Percentiles rank a stretch among this genome's conserved stretches.
phyloP scores from a whole-genome alignment of 2,888 invertebrate species.

The Eupeodes latifasciatus region DNA sequence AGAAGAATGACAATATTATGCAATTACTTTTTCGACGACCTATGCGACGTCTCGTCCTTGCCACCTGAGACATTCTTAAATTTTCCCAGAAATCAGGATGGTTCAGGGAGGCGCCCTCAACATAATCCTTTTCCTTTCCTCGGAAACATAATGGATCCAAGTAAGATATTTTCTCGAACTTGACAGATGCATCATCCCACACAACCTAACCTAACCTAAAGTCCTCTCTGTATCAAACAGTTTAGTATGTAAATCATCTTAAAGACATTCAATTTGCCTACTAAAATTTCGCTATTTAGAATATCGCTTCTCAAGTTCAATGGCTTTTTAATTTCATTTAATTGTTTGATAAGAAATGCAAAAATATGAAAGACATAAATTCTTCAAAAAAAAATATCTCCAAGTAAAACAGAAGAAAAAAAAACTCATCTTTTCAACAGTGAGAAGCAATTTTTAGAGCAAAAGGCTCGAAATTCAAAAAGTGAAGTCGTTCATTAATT shows the following conservation, averaged over 20 bases:
- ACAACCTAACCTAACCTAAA: too few relatives aligned
- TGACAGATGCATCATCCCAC: too few relatives aligned
- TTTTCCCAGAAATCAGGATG: too few relatives aligned
- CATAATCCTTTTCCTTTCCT: too few relatives aligned
- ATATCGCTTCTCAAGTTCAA: constrained; percentile 3
- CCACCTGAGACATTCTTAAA: too few relatives aligned
- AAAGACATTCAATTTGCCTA: background rate
- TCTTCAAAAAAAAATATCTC: background rate
- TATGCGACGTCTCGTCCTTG: too few relatives aligned
- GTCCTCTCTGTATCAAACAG: too few relatives aligned
- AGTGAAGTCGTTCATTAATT: constrained; percentile 33
- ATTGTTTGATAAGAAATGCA: background rate
- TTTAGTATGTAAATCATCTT: background rate
- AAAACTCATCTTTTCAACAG: background rate
- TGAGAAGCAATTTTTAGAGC: background rate
- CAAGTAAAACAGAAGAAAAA: background rate
- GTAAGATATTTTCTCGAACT: too few relatives aligned
- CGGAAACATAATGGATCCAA: too few relatives aligned
- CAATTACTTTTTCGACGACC: too few relatives aligned
- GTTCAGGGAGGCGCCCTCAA: too few relatives aligned
- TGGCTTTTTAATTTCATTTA: constrained; percentile 21
- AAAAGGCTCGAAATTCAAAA: background rate
- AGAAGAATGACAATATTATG: too few relatives aligned
- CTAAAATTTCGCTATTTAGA: background rate
- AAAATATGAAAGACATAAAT: background rate